Percentiles rank a stretch among this genome's conserved stretches.
These are phyloP conservation scores for Leptobrachium ailaonicum DNA, from an alignment of 2,113 vertebrate species.

Conservation along the genomic window DNA sequence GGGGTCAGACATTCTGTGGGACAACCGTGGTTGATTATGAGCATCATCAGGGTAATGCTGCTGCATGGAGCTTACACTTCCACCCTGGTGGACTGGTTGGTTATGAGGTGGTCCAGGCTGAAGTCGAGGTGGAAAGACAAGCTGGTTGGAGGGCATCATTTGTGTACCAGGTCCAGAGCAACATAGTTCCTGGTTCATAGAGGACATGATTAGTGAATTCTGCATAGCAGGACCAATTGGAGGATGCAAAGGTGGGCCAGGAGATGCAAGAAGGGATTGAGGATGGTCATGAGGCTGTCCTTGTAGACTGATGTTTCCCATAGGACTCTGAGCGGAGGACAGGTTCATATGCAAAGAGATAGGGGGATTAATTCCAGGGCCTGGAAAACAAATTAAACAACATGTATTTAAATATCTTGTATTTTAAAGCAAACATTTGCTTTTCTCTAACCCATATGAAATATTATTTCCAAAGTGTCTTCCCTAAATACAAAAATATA, in stretches of 20 bases:
- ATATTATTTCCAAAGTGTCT: too few species aligned
- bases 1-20: constrained; percentile 70
- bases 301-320: constrained; percentile 79
- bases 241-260: constrained; percentile 82
- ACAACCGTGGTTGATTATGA: constrained; percentile 74
- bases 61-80: constrained; percentile 64
- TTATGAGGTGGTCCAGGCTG: constrained; percentile 67
- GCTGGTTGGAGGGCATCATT: constrained; percentile 81
- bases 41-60: constrained; percentile 77
- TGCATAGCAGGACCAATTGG: constrained; percentile 62
- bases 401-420: background rate
- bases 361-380: constrained; percentile 11
- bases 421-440: too few species aligned
- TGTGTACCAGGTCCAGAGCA: constrained; percentile 78
- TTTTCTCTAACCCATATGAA: too few species aligned
- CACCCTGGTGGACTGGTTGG: constrained; percentile 59
- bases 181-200: constrained; percentile 72
- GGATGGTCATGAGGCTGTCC: constrained; percentile 86
- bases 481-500: too few species aligned
- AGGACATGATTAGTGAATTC: constrained; percentile 74
- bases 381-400: background rate
- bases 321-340: constrained; percentile 85
- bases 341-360: constrained; percentile 75
- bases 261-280: constrained; percentile 81
- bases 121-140: constrained; percentile 72